Base-by-base conservation (phyloP, 2,797 vertebrate species). In the Chanos chanos region DNA sequence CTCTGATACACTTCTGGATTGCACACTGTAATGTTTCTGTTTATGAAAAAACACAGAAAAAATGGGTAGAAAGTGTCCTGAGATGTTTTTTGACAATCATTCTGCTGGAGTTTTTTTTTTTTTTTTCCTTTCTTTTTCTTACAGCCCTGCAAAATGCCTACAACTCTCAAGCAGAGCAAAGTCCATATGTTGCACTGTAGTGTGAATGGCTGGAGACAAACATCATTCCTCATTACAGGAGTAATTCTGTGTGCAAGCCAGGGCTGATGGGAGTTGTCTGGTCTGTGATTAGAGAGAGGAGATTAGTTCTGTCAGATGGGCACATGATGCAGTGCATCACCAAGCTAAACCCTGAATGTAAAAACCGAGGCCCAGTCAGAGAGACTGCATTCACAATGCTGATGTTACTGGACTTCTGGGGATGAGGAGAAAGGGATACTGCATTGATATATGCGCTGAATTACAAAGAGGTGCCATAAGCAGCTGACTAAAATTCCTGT, bases 291-390 rank as follows among this genome's bases (percentile, higher is more conserved):
- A 60, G 43, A 25, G 36, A 36, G 67, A 68, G 9, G 2, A 65
- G 71, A 81, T 83, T 75, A 77, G 77, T 81, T 76, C 79, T 82
- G 75, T 78, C 72, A 81, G 70, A 76, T 75, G 78, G 72, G 77
- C 50, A 59, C 57, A 77, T n/a, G n/a, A n/a, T n/a, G 73, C 70
- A 33, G 18, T 71, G 76, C 66, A 82, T 69, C 40, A 33, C 71
- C 8, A 64, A 62, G 43, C 33, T 55, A 39, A 36, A 25, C 18
- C 22, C 27, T 37, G 15, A 34, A 33, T 18, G 48, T 31, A 40
- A 33, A 31, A 47, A 22, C n/a, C 19, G 24, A 27, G 31, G 57
- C 19, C 22, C 21, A 25, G 45, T 50, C 30, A 33, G 27, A 40
- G 27, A 33, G 44, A 41, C 61, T 45, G 37, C 15, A 30, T 15